These are phyloP conservation scores for Automeris io DNA, from an alignment of 2,888 invertebrate genomes.

Conservation along the genomic window DNA sequence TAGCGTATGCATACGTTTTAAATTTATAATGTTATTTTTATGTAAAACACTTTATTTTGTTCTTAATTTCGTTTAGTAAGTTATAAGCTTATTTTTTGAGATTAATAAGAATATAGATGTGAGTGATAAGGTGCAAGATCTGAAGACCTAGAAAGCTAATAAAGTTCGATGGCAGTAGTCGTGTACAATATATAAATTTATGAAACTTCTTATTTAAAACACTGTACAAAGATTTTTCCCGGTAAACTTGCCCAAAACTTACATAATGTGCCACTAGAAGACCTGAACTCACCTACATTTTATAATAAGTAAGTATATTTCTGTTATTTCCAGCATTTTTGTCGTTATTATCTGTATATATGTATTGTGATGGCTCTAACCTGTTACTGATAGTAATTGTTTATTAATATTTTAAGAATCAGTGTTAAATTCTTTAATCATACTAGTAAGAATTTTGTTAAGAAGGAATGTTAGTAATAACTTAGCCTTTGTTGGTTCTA, in stretches of 20 bases:
- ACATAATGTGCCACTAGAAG: conserved; percentile 21
- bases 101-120: neutral
- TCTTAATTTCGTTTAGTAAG: no score
- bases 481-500: neutral
- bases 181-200: neutral
- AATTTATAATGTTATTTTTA: neutral
- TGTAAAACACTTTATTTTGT: no score
- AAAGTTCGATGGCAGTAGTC: neutral
- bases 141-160: neutral
- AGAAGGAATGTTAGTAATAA: no score
- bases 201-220: no score
- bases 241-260: conserved; percentile 8
- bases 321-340: conserved; percentile 10
- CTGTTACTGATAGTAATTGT: neutral
- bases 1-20: neutral
- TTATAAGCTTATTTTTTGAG: neutral
- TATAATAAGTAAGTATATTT: conserved; percentile 44
- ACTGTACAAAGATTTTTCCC: neutral
- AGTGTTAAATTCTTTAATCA: neutral
- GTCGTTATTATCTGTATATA: conserved; percentile 21
- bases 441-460: conserved; percentile 6
- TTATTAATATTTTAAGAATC: neutral
- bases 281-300: conserved; percentile 19
- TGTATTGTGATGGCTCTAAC: conserved; percentile 8
- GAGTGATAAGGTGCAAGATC: neutral